Evolutionary conservation across 2,113 vertebrate genomes (phyloP).

Genomic region (Bubo scandiacus): DNA sequence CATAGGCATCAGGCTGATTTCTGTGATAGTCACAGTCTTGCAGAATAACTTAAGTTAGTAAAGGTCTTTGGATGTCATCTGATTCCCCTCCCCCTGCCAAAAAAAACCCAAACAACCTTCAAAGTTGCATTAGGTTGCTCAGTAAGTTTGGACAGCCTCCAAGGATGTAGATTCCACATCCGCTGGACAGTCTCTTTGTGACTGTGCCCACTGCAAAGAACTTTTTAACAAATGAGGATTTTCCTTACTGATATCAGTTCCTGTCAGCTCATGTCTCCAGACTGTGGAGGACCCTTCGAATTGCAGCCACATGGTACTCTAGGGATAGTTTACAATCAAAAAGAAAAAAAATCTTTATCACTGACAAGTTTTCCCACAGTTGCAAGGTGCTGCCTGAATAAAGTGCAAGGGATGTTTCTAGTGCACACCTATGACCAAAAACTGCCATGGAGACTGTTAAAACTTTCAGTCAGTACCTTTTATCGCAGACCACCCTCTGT

Average conservation of each 20-base stretch:
- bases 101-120: not conserved
- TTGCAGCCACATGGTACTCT: not conserved
- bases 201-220: not conserved
- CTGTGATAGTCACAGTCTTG: not conserved
- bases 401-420: not conserved
- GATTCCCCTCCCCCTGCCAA: no score
- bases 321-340: not conserved
- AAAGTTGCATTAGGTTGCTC: not conserved
- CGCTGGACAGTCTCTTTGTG: not conserved
- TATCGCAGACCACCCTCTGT: not conserved
- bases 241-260: not conserved
- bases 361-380: not conserved
- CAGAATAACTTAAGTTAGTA: not conserved
- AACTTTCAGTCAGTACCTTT: not conserved
- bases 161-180: not conserved
- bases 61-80: not conserved
- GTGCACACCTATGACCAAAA: not conserved
- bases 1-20: not conserved
- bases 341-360: not conserved
- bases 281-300: not conserved
- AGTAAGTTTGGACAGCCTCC: not conserved
- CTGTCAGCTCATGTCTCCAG: not conserved
- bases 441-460: not conserved
- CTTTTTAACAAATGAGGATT: not conserved
- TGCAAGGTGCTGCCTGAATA: not conserved